Base-by-base conservation (phyloP, 2,797 vertebrate genomes). In the Diplodus sargus region DNA sequence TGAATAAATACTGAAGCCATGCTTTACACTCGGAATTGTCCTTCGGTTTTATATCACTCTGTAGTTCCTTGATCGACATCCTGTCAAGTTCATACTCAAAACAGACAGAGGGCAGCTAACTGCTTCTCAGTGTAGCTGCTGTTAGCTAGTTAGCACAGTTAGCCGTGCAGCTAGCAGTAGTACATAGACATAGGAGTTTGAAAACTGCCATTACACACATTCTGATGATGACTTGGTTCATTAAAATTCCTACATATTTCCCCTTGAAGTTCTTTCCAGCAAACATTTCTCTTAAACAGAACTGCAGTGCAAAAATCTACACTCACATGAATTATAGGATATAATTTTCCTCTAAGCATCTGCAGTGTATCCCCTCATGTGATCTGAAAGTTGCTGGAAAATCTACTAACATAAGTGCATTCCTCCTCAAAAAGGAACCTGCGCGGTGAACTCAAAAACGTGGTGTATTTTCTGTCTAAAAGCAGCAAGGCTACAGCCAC, bases 1-100 rank as follows among this genome's bases (percentile, higher is more conserved):
- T 74, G 25, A 91, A 90, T 85, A 90, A 90, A 92, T 87, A 78
- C 86, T 85, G 82, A 93, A 93, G 83, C 87, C 87, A 90, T 90
- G 85, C 76, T 87, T 82, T 83, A 86, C 87, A 83, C 4, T 75
- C 51, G 49, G 52, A 70, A 23, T 45, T 42, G 8, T 54, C 39
- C 34, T 39, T 5, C 0, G 12, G 20, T 60, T 67, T 58, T 0
- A 18, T 67, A 71, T 64, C 2, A 43, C 56, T 70, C n/a, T 51
- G 34, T 30, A 42, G 1, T 28, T 54, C 17, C 14, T 54, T 13
- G 28, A 16, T 11, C 8, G 0, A 25, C 15, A 48, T 52, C 5
- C 17, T 28, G 39, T 39, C 39, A 39, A 39, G 8, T 39, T 10
- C 34, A 39, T 11, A 39, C 39, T 39, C 39, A 11, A 11, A 39